Evolutionary conservation across 2,888 invertebrate species (phyloP), one percentile per base, ranked within the genome.

Genomic region (Spodoptera exigua): DNA sequence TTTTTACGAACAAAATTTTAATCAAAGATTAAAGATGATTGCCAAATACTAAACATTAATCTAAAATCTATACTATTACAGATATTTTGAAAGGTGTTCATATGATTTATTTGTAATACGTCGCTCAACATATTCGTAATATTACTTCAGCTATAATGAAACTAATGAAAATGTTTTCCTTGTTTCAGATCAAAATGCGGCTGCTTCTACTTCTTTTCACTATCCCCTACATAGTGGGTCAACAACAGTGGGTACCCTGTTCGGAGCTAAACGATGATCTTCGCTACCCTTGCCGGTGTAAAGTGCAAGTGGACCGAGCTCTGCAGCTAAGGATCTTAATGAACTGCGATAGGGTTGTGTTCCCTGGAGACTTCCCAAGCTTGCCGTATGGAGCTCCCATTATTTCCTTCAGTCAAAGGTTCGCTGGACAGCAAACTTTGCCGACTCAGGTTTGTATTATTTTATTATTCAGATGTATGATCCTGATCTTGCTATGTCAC

Each of bases 331-430:
- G 92, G 55, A 96, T 98, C 71, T 93, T 95, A 75, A 96, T 98
- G 95, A 96, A 98, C 88, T 98, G 98, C 86, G 98, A 98, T 91
- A 91, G 95, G 9, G 96, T 97, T 18, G 97, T 98, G 27, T 98
- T 98, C 81, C 95, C 96, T 21, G 96, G 96, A 4, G 98, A 98
- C 84, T 96, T 96, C 71, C 96, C 97, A 0, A 94, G 96, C 10
- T 88, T 97, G 74, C 97, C 98, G 1, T 96, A 96, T 81, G 96
- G 97, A 44, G 97, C 97, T 18, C 97, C 97, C 2, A 96, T 98
- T 62, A 96, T 96, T 48, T 95, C 96, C 9, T 97, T 97, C 89
- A 96, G 96, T 59, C 98, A 98, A 86, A 95, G 96, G 71, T 95
- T 96, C 90, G 96, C 97, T 67, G 98, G 98, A 0, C 96, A 97